Conservation (phyloP, 1,140 invertebrate species). For the Drosophila suzukii region DNA sequence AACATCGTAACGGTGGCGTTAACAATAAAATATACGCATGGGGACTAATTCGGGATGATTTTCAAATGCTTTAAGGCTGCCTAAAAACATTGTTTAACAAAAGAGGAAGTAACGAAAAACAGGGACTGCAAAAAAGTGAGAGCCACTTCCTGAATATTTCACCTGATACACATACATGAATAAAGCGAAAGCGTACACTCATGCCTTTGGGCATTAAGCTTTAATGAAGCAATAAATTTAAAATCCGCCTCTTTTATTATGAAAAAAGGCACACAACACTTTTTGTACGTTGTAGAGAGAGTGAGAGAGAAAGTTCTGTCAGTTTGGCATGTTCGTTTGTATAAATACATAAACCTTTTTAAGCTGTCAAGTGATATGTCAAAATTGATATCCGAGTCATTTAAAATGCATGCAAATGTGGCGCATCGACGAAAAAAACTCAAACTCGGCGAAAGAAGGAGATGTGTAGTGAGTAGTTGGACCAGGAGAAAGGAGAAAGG, state of each 20-base stretch:
- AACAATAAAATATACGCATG: constrained; percentile 11
- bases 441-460: constrained; percentile 19
- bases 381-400: constrained; percentile 83
- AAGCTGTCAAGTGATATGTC: constrained; percentile 83
- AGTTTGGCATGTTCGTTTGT: constrained; percentile 53
- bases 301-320: neutral
- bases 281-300: constrained; percentile 5
- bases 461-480: constrained; percentile 40
- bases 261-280: constrained; percentile 29
- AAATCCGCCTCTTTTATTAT: constrained; percentile 76
- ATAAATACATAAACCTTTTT: constrained; percentile 83
- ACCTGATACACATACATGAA: constrained; percentile 48
- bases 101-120: constrained; percentile 10
- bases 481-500: constrained; percentile 18
- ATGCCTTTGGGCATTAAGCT: constrained; percentile 72
- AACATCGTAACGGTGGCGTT: constrained; percentile 33
- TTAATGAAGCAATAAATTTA: constrained; percentile 83
- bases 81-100: constrained; percentile 30
- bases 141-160: constrained; percentile 67
- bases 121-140: constrained; percentile 29
- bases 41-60: constrained; percentile 47
- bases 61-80: constrained; percentile 59
- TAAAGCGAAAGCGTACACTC: constrained; percentile 25
- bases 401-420: constrained; percentile 82
- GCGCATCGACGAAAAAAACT: constrained; percentile 58